Percentiles rank a stretch among this genome's conserved stretches.
Evolutionary conservation across 2,113 vertebrate genomes (phyloP).

Genomic region (Cinclus cinclus): DNA sequence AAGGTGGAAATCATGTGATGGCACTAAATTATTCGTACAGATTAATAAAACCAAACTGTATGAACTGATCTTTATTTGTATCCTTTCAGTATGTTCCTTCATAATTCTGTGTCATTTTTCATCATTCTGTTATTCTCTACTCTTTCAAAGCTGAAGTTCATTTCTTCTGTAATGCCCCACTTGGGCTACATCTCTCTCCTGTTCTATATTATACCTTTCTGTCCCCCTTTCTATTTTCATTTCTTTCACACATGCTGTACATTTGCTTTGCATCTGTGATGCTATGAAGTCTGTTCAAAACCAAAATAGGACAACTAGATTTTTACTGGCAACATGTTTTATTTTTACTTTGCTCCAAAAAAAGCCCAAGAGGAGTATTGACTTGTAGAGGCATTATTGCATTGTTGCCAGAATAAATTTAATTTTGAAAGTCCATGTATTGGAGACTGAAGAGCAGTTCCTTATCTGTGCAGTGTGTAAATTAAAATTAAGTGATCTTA

Average conservation of each 20-base stretch:
- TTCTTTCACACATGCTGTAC: conserved; percentile 27
- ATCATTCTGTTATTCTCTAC: background rate
- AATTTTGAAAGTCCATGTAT: background rate
- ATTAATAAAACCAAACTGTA: background rate
- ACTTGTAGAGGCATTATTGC: background rate
- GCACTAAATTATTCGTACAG: background rate
- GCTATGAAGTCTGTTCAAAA: conserved; percentile 19
- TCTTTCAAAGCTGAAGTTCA: background rate
- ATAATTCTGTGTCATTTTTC: background rate
- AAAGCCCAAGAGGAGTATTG: conserved; percentile 8
- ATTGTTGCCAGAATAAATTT: background rate
- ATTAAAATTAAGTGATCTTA: background rate
- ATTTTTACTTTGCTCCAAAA: conserved; percentile 34
- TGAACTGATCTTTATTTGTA: background rate
- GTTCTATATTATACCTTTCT: background rate
- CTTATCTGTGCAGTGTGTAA: background rate
- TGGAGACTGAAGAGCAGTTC: background rate
- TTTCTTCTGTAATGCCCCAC: background rate
- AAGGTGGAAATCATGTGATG: background rate
- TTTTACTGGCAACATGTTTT: conserved; percentile 23
- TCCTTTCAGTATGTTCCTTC: background rate
- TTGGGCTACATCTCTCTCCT: background rate
- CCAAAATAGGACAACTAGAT: conserved; percentile 4
- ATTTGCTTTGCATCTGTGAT: conserved; percentile 4
- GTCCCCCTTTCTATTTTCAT: background rate